phyloP scores from a whole-genome alignment of 2,113 vertebrate species.

The Riparia riparia region DNA sequence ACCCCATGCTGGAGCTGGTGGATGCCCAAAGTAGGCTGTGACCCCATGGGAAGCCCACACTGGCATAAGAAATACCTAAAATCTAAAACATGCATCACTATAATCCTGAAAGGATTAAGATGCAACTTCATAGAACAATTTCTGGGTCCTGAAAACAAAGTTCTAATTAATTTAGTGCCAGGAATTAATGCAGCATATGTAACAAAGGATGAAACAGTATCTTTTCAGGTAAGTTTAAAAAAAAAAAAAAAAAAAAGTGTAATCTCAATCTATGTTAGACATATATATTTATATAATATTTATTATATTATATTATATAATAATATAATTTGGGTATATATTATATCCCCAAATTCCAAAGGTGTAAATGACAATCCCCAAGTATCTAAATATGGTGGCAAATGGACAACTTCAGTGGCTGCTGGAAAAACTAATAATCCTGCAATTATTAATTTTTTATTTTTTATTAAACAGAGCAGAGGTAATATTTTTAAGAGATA shows the following conservation, averaged over 20 bases:
- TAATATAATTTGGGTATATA: no score
- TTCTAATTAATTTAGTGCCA: neutral
- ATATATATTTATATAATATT: no score
- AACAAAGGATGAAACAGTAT: no score
- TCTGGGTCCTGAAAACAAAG: neutral
- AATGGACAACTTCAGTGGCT: neutral
- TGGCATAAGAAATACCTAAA: neutral
- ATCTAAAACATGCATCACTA: neutral
- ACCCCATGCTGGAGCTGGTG: neutral
- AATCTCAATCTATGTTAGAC: no score
- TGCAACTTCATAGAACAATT: neutral
- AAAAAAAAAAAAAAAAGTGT: no score
- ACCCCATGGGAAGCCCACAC: fast-evolving
- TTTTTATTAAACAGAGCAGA: neutral
- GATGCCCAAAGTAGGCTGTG: neutral
- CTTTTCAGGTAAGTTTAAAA: no score
- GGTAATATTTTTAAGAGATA: neutral
- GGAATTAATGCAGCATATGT: no score
- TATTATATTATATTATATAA: no score
- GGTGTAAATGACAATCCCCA: neutral
- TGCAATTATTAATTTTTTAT: neutral
- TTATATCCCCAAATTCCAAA: neutral
- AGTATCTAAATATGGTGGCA: neutral
- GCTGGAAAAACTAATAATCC: neutral
- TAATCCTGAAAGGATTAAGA: neutral